These are phyloP conservation scores for Telenomus remus DNA, from an alignment of 1,140 invertebrate genomes.

Conservation along the genomic window DNA sequence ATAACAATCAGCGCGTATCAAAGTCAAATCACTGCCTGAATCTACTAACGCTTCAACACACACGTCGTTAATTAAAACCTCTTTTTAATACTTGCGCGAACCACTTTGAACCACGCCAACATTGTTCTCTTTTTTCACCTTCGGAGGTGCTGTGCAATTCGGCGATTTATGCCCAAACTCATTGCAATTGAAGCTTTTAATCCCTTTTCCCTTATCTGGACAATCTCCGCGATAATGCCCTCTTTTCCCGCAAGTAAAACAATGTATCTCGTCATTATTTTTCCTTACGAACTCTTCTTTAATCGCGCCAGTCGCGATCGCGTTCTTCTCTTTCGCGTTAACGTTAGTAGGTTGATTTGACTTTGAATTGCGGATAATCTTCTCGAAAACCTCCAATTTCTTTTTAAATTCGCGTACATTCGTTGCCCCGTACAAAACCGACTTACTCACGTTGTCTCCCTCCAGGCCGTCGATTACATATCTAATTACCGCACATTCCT, in stretches of 20 bases:
- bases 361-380: no score
- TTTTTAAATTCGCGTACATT: no score
- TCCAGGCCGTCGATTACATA: no score
- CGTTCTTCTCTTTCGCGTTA: no score
- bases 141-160: constrained; percentile 1
- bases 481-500: no score
- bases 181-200: constrained; percentile 34
- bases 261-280: no score
- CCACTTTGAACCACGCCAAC: background rate
- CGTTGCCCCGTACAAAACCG: no score
- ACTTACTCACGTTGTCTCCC: no score
- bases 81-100: constrained; percentile 18
- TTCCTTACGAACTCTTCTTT: no score
- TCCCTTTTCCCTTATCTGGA: constrained; percentile 12
- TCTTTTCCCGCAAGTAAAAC: constrained; percentile 2
- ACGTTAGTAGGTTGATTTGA: no score
- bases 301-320: no score
- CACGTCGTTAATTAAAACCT: constrained; percentile 6
- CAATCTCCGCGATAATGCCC: constrained; percentile 5
- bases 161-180: constrained; percentile 22
- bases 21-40: constrained; percentile 23
- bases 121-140: background rate
- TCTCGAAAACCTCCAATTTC: no score
- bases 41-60: constrained; percentile 9
- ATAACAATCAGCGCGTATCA: constrained; percentile 8